These are phyloP conservation scores for Dipus sagitta DNA, from an alignment of 2,797 vertebrate genomes.

Conservation along the genomic window DNA sequence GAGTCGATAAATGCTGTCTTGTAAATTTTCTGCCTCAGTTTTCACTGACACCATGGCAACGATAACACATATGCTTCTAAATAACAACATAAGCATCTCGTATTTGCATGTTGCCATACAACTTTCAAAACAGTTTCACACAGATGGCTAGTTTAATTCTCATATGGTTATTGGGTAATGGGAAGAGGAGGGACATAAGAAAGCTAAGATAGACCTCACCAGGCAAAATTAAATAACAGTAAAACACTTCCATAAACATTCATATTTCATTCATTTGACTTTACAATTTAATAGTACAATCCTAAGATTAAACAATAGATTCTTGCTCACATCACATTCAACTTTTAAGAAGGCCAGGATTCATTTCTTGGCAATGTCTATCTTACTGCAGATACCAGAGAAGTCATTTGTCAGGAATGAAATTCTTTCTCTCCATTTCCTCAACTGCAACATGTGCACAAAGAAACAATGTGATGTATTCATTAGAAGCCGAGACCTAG, in stretches of 20 bases:
- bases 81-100: background rate
- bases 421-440: background rate
- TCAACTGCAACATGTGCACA: background rate
- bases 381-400: background rate
- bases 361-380: background rate
- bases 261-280: conserved; percentile 25
- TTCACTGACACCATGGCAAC: background rate
- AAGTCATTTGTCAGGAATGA: background rate
- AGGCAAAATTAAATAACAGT: background rate
- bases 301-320: background rate
- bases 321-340: background rate
- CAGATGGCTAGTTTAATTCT: background rate
- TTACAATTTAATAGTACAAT: background rate
- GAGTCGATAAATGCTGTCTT: background rate
- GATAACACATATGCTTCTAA: background rate
- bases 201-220: background rate
- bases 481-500: background rate
- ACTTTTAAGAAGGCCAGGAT: background rate
- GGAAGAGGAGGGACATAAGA: background rate
- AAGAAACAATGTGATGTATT: background rate
- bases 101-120: background rate
- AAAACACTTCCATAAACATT: conserved; percentile 3
- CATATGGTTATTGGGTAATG: background rate
- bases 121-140: background rate
- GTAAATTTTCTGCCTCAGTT: background rate